phyloP scores from a whole-genome alignment of 2,888 invertebrate genomes.

The Andrena flavipes region DNA sequence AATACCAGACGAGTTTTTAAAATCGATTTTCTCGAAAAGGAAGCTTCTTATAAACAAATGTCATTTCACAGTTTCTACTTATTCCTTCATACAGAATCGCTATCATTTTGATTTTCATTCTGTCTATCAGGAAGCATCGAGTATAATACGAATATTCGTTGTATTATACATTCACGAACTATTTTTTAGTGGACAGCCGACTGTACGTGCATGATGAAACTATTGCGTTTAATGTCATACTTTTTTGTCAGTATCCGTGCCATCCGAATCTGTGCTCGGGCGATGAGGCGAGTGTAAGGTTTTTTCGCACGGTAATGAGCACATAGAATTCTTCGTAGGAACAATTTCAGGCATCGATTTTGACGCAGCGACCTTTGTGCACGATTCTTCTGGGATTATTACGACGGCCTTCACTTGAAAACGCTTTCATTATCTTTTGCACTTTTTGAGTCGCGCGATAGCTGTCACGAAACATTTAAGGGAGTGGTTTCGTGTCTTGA shows the following conservation, averaged over 20 bases:
- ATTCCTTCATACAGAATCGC: no score
- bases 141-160: background rate
- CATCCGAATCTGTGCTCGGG: conserved; percentile 13
- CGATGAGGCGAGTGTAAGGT: conserved; percentile 26
- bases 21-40: no score
- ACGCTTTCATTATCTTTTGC: conserved; percentile 9
- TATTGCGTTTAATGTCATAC: conserved; percentile 34
- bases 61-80: no score
- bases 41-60: no score
- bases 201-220: conserved; percentile 23
- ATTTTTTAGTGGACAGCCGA: conserved; percentile 4
- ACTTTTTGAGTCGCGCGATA: conserved; percentile 8
- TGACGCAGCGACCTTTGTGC: background rate
- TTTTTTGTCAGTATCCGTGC: conserved; percentile 31
- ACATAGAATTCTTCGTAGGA: conserved; percentile 4
- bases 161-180: background rate
- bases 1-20: no score
- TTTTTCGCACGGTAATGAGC: background rate
- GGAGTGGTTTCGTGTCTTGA: background rate
- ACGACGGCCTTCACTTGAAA: conserved; percentile 8
- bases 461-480: conserved; percentile 13
- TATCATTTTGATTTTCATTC: no score
- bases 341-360: conserved; percentile 4
- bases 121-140: no score
- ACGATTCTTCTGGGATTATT: background rate